Evolutionary conservation across 2,888 invertebrate genomes (phyloP).

Genomic region (Hypomecis atomaria): DNA sequence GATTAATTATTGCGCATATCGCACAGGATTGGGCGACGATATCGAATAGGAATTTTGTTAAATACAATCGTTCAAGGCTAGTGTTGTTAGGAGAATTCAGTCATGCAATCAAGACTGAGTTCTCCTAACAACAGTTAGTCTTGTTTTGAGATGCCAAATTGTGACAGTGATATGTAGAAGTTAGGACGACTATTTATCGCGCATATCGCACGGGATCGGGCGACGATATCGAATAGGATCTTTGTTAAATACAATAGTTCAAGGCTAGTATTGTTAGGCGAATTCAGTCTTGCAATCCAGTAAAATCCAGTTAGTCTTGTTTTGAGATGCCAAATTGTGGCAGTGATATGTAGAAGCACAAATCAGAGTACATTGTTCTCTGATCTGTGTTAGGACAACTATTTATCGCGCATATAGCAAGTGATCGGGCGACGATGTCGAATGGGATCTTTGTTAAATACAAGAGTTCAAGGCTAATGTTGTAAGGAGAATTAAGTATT

Average conservation of each 20-base stretch:
- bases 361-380: too few species aligned
- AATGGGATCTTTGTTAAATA: conserved; percentile 37
- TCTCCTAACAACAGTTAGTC: too few species aligned
- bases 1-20: too few species aligned
- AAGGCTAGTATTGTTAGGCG: conserved; percentile 36
- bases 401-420: conserved; percentile 77
- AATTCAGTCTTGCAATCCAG: conserved; percentile 18
- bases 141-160: too few species aligned
- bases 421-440: conserved; percentile 66
- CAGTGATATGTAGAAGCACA: too few species aligned
- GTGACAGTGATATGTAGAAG: too few species aligned
- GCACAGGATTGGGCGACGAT: too few species aligned
- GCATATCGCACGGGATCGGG: conserved; percentile 73
- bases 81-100: too few species aligned
- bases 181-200: conserved; percentile 66
- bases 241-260: conserved; percentile 40
- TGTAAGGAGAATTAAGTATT: conserved; percentile 31
- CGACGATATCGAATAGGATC: conserved; percentile 53
- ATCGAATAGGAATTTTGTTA: too few species aligned
- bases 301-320: neutral
- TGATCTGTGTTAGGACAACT: conserved; percentile 50
- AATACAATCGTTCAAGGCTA: too few species aligned
- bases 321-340: too few species aligned
- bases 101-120: too few species aligned
- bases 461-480: conserved; percentile 38